These are phyloP conservation scores for Eretmochelys imbricata DNA, from an alignment of 2,113 vertebrate species.

Conservation along the genomic window DNA sequence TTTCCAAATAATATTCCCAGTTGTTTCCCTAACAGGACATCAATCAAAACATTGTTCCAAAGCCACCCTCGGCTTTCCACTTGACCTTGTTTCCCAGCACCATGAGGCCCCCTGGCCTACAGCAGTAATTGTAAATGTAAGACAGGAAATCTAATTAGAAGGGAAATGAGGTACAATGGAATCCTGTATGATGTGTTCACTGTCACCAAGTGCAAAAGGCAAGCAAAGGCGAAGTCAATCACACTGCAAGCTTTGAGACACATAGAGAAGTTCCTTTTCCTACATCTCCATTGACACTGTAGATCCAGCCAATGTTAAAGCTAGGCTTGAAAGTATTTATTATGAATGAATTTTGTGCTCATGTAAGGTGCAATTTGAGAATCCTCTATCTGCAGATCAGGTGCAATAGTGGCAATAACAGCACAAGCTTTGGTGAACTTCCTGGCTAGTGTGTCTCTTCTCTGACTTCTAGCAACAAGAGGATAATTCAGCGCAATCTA, in stretches of 20 bases:
- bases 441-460: accelerated
- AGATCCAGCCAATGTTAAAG: neutral
- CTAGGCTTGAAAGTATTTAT: accelerated
- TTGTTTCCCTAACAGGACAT: neutral
- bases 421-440: accelerated
- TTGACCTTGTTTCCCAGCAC: accelerated
- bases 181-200: neutral
- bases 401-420: neutral
- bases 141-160: conserved; percentile 25
- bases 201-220: neutral
- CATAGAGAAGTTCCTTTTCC: neutral
- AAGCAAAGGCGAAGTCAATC: accelerated
- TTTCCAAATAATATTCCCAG: neutral
- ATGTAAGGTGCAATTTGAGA: neutral
- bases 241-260: neutral
- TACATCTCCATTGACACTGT: neutral
- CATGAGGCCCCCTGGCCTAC: accelerated
- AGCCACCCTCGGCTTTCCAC: accelerated
- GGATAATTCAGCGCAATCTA: neutral
- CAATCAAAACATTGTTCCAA: neutral
- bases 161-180: neutral
- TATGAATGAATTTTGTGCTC: accelerated
- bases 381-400: neutral
- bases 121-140: neutral
- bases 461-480: neutral